Percentiles rank a stretch among this genome's conserved stretches.
These are phyloP conservation scores for Frieseomelitta varia DNA, from an alignment of 1,140 invertebrate species.

Conservation along the genomic window DNA sequence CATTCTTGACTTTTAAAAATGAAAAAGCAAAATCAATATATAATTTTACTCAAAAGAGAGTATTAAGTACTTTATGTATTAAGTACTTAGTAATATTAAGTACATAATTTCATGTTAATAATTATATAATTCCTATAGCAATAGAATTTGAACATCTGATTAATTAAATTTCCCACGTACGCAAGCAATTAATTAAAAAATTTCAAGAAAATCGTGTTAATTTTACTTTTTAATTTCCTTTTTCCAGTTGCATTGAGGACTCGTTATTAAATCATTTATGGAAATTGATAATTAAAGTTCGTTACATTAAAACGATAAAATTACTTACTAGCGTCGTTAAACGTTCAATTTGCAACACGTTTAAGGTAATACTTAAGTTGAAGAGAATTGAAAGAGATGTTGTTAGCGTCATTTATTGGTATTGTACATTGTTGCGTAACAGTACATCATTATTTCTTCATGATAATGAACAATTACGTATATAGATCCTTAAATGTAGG, in stretches of 20 bases:
- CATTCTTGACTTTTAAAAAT: not conserved
- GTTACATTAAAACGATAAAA: not conserved
- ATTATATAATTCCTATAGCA: not conserved
- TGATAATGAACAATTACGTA: not conserved
- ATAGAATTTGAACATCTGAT: not conserved
- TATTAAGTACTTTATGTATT: not conserved
- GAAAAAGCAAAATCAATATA: not conserved
- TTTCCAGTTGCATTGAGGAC: not conserved
- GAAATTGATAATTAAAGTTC: not conserved
- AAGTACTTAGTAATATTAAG: too few relatives aligned
- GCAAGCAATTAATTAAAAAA: not conserved
- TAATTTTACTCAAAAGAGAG: not conserved
- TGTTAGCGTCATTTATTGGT: not conserved
- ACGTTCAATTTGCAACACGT: not conserved
- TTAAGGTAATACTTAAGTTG: not conserved
- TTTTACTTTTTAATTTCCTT: not conserved
- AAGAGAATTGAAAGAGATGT: not conserved
- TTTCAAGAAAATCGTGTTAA: not conserved
- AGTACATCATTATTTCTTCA: not conserved
- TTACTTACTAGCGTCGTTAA: not conserved
- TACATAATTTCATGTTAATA: not conserved
- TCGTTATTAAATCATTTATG: not conserved
- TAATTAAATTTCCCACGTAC: not conserved
- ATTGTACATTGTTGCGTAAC: not conserved
- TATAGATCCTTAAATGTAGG: not conserved